Base-by-base conservation (phyloP, 2,113 vertebrate species). In the Probosciger aterrimus region DNA sequence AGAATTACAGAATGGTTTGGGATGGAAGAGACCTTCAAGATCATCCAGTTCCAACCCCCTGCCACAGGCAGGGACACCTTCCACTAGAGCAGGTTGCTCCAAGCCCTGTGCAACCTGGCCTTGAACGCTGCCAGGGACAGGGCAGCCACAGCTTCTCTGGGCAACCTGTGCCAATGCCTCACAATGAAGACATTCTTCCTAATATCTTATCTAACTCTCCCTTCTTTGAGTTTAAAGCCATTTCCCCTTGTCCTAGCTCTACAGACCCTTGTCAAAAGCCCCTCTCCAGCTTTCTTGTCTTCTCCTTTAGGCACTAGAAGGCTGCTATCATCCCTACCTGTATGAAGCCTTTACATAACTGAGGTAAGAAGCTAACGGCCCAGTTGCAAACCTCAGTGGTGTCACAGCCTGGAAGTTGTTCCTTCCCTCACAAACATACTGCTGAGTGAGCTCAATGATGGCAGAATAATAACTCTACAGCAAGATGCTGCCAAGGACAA, bases 41-140 rank as follows among this genome's bases (percentile, higher is more conserved):
- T 0, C 49, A 4, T 22, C 9, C 5, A 4, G 1, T 31, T 22
- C 10, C 15, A 0, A 22, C 9, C 1, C 20, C 37, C 18, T 39
- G 49, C 19, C 67, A 11, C 0, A 11, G 24, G 9, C 50, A 79
- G 24, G n/a, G 52, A 74, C 60, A 47, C 8, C 28, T 67, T 8
- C 68, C 39, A 22, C 24, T 2, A 1, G 0, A 39, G n/a, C 62
- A 47, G n/a, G 11, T 0, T 80, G 39, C 39, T 62, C 52, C 59
- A 30, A 85, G 59, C 50, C 9, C 43, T 0, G 1, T 27, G 67
- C 68, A 68, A 0, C 17, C 62, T 14, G 68, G 39, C 39, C 53
- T 47, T 1, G 68, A 7, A 4, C 39, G 41, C 20, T 60, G 0
- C n/a, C 68, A 86, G n/a, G 39, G 30, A 75, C 47, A 44, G 43